Evolutionary conservation across 2,113 vertebrate species (phyloP), one percentile per base, ranked within the genome.

Genomic region (Sphaerodactylus townsendi): DNA sequence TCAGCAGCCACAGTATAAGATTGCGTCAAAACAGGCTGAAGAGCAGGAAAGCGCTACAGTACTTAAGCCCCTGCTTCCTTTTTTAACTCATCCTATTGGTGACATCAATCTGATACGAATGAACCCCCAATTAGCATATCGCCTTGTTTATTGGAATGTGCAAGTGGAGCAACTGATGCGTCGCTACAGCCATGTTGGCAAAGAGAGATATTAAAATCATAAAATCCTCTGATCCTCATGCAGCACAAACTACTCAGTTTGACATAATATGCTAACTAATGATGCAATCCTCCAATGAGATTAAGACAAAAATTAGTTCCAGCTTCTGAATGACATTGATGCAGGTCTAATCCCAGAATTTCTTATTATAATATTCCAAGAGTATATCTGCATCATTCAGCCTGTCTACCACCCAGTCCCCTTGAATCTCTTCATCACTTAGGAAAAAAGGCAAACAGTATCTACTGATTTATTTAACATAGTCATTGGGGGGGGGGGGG

Each of bases 41-140:
- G 68, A 92, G 81, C 89, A 90, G 86, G 92, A 93, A 92, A 94
- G 48, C 87, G 92, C 88, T 88, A 92, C 85, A 87, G 82, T 87
- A 82, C 83, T 87, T 89, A 77, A 87, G 83, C 83, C 65, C 59
- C 28, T 9, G 71, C 80, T 82, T 83, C 83, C 88, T 39, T 48
- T 88, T 76, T 79, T 30, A 39, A 59, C 70, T 72, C 37, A 53
- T 79, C 65, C 84, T 65, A 71, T n/a, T 84, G 77, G 62, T 91
- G 91, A 91, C 65, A 13, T 90, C 80, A 92, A 80, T 10, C 80
- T 91, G 81, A 78, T 84, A 85, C 59, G 84, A 87, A 89, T 88
- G 85, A 92, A 89, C 90, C 81, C 46, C 68, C 89, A 88, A 87
- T 92, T 82, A 90, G 76, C 78, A 90, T 92, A 85, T 87, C 90